These are phyloP conservation scores for Tetheella fluctuosa DNA, from an alignment of 2,888 invertebrate species.

Conservation along the genomic window DNA sequence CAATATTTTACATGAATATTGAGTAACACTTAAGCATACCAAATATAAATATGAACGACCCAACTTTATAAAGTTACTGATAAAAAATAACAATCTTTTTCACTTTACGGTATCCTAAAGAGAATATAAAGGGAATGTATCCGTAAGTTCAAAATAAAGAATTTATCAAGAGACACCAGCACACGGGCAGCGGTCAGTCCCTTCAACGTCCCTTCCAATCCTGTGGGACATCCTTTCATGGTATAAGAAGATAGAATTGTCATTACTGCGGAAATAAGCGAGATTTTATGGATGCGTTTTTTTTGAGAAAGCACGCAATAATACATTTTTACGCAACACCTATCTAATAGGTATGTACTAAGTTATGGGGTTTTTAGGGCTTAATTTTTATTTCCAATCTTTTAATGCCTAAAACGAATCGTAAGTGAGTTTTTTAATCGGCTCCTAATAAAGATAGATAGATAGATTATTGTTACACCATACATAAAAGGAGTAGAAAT, in stretches of 20 bases:
- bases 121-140: conserved; percentile 47
- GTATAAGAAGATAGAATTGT: conserved; percentile 34
- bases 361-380: too few relatives aligned
- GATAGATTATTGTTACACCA: too few relatives aligned
- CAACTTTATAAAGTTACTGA: background rate
- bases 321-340: too few relatives aligned
- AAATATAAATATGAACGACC: too few relatives aligned
- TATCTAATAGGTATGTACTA: too few relatives aligned
- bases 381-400: background rate
- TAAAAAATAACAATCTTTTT: conserved; percentile 24
- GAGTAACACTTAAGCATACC: too few relatives aligned
- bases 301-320: background rate
- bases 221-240: conserved; percentile 48
- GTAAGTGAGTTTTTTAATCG: too few relatives aligned
- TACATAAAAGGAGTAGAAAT: too few relatives aligned
- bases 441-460: too few relatives aligned
- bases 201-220: conserved; percentile 36
- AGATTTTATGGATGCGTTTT: background rate
- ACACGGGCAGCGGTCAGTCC: conserved; percentile 40
- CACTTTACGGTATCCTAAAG: conserved; percentile 47
- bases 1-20: too few relatives aligned
- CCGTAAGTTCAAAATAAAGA: conserved; percentile 54
- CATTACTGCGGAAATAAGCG: conserved; percentile 22
- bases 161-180: conserved; percentile 55
- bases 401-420: too few relatives aligned